A percentile compares a stretch with the other conserved stretches of the same genome.
These are phyloP conservation scores for Eudorcas thomsonii DNA, from an alignment of 2,113 vertebrate genomes.

Conservation along the genomic window DNA sequence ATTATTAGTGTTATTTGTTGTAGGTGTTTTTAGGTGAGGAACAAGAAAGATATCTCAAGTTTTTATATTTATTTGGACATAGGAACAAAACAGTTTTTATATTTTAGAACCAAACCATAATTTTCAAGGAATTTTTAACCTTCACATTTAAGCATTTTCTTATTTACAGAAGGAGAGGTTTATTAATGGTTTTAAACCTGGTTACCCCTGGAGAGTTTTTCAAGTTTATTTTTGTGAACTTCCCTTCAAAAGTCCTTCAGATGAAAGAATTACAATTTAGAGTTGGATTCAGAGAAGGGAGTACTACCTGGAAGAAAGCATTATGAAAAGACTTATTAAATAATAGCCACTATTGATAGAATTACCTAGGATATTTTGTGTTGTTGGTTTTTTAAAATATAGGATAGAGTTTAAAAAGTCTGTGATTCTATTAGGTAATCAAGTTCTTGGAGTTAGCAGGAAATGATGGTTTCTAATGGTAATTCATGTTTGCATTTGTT, in stretches of 20 bases:
- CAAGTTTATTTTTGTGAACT: neutral
- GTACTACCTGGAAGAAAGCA: neutral
- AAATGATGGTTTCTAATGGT: neutral
- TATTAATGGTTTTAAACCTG: constrained; percentile 14
- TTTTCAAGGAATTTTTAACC: neutral
- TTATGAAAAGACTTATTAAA: neutral
- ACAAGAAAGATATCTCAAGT: neutral
- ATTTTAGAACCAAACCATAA: neutral
- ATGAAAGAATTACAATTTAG: neutral
- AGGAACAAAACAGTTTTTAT: neutral
- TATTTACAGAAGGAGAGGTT: neutral
- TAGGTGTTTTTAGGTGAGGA: neutral
- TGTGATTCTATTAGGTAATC: neutral
- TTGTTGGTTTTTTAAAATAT: neutral
- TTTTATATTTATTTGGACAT: neutral
- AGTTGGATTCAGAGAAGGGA: neutral
- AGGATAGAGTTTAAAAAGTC: neutral
- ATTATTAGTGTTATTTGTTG: neutral
- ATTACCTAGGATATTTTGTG: neutral
- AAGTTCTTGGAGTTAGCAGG: neutral
- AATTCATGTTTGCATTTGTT: neutral
- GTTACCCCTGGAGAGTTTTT: neutral
- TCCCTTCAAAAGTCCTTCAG: neutral
- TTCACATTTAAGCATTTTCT: neutral
- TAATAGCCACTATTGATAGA: neutral